phyloP scores from a whole-genome alignment of 2,113 vertebrate species.

The Kryptolebias marmoratus region DNA sequence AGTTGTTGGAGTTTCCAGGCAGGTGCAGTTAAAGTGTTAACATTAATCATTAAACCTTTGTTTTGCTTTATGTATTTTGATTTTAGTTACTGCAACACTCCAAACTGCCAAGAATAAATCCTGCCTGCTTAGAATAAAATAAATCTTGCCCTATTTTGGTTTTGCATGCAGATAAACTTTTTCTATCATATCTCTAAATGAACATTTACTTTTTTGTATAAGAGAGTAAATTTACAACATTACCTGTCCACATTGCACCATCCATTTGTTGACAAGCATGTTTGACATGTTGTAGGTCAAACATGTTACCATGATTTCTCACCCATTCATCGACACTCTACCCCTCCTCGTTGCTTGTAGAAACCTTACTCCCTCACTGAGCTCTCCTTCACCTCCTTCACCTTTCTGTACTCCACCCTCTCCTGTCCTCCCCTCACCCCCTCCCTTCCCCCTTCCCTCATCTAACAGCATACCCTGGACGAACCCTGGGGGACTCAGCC shows the following conservation, averaged over 20 bases:
- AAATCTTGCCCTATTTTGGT: constrained; percentile 67
- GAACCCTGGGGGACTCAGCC: constrained; percentile 89
- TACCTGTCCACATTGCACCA: constrained; percentile 3
- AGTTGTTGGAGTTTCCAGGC: not conserved
- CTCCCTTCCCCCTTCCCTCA: constrained; percentile 72
- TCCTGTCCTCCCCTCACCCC: constrained; percentile 28
- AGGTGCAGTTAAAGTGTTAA: not conserved
- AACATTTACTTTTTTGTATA: not conserved
- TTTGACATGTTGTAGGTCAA: constrained; percentile 64
- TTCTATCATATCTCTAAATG: not conserved
- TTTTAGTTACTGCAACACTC: too few relatives aligned
- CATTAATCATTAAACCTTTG: not conserved
- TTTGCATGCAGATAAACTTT: constrained; percentile 22
- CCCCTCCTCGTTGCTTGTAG: constrained; percentile 48
- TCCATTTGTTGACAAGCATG: constrained; percentile 40
- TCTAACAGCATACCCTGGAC: constrained; percentile 93
- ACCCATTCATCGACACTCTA: constrained; percentile 44
- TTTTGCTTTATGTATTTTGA: too few relatives aligned
- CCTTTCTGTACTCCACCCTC: constrained; percentile 49
- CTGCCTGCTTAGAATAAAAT: constrained; percentile 6
- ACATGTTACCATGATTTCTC: constrained; percentile 47
- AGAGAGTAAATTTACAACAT: constrained; percentile 2
- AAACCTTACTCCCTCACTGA: constrained; percentile 60
- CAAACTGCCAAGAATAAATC: not conserved
- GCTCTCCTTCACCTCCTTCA: constrained; percentile 55